Percentiles rank a stretch among this genome's conserved stretches.
Evolutionary conservation across 2,888 invertebrate species (phyloP).

Genomic region (Hirtodrosophila confusa): DNA sequence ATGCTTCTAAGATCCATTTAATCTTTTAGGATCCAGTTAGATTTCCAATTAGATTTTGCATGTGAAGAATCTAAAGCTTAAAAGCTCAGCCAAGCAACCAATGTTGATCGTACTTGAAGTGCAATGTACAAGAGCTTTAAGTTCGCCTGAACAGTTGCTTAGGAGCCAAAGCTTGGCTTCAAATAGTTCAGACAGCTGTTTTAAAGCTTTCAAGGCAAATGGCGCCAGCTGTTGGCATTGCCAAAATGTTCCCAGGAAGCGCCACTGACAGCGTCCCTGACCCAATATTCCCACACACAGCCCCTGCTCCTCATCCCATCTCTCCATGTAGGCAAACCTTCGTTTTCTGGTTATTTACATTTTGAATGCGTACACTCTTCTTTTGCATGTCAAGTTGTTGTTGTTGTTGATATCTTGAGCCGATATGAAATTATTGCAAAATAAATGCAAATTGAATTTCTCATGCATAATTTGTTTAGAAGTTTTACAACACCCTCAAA

Average conservation of each 20-base stretch:
- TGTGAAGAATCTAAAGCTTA: too few species aligned
- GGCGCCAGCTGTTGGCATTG: constrained; percentile 12
- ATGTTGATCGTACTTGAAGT: too few species aligned
- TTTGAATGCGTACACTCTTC: constrained; percentile 63
- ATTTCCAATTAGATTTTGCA: too few species aligned
- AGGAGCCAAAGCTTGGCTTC: too few species aligned
- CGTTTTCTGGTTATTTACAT: constrained; percentile 47
- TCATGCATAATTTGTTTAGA: constrained; percentile 78
- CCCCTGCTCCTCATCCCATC: background rate
- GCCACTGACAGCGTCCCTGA: constrained; percentile 34
- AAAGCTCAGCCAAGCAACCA: too few species aligned
- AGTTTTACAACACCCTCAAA: constrained; percentile 54
- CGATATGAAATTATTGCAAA: constrained; percentile 78
- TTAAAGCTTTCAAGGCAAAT: background rate
- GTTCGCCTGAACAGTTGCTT: too few species aligned
- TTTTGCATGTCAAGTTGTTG: constrained; percentile 45
- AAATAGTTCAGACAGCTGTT: background rate
- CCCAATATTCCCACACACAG: constrained; percentile 23
- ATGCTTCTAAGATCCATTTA: too few species aligned
- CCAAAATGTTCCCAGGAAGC: constrained; percentile 26
- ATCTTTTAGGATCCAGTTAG: too few species aligned
- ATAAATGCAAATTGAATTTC: constrained; percentile 80
- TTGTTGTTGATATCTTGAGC: constrained; percentile 54
- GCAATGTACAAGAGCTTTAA: too few species aligned
- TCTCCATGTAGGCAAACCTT: constrained; percentile 14